Conservation (phyloP, 1,140 invertebrate genomes). For the Coelopa frigida region DNA sequence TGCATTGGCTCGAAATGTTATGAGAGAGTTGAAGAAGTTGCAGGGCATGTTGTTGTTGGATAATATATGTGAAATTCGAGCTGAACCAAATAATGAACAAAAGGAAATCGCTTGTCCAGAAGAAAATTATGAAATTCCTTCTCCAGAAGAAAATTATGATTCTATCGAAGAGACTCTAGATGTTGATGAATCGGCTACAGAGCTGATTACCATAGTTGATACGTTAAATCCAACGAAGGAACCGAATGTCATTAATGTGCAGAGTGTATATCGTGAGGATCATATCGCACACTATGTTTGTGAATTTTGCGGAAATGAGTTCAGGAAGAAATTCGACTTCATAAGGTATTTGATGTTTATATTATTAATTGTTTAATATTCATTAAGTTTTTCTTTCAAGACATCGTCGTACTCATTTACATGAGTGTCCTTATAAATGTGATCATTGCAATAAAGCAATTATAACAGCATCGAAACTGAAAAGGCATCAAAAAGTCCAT, state of each 20-base stretch:
- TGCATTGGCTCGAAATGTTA: constrained; percentile 2
- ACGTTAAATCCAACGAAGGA: not conserved
- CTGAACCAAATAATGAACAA: not conserved
- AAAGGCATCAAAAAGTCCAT: constrained; percentile 10
- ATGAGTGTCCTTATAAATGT: constrained; percentile 12
- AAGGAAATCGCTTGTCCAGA: no score
- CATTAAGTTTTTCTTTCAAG: constrained; percentile 3
- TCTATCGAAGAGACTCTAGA: not conserved
- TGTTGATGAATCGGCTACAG: not conserved
- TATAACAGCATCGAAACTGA: constrained; percentile 1
- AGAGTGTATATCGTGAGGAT: not conserved
- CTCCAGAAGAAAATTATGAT: not conserved
- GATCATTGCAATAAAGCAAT: constrained; percentile 10
- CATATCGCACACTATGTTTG: constrained; percentile 16
- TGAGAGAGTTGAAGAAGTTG: constrained; percentile 9
- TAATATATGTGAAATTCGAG: constrained; percentile 5
- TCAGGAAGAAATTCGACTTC: constrained; percentile 17
- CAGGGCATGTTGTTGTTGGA: no score
- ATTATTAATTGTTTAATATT: not conserved
- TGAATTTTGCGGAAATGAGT: constrained; percentile 23
- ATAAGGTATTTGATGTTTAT: constrained; percentile 15
- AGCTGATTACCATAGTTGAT: no score
- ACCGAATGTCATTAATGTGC: not conserved
- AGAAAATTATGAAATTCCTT: not conserved
- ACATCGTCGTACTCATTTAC: constrained; percentile 13